Evolutionary conservation across 2,888 invertebrate genomes (phyloP).

Genomic region (Agrotis puta): DNA sequence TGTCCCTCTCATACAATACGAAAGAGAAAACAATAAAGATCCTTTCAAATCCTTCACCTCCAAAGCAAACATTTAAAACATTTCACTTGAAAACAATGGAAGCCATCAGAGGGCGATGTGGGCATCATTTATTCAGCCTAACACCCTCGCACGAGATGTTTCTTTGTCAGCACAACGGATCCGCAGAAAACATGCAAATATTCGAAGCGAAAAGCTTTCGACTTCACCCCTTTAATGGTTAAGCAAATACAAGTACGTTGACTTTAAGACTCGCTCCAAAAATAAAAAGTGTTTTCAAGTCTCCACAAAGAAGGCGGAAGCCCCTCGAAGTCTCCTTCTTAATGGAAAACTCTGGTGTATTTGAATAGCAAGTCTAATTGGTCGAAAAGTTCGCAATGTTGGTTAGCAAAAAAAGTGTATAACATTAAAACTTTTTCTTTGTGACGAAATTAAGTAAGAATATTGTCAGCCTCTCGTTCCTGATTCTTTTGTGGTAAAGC

Average conservation of each 20-base stretch:
- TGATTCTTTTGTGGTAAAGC: conserved; percentile 49
- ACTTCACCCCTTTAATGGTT: conserved; percentile 81
- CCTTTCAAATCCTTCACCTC: conserved; percentile 65
- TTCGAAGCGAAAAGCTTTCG: conserved; percentile 76
- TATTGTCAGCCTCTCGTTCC: conserved; percentile 50
- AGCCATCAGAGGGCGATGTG: conserved; percentile 66
- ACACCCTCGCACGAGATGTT: conserved; percentile 66
- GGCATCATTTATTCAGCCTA: conserved; percentile 70
- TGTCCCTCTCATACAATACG: conserved; percentile 49
- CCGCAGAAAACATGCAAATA: conserved; percentile 84
- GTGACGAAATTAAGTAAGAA: conserved; percentile 60
- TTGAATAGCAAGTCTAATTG: conserved; percentile 74
- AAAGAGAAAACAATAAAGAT: conserved; percentile 67
- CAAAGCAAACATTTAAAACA: conserved; percentile 66
- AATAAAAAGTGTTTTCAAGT: conserved; percentile 67
- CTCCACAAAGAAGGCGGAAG: conserved; percentile 62
- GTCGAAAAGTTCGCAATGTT: conserved; percentile 65
- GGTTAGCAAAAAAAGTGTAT: conserved; percentile 62
- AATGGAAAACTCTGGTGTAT: conserved; percentile 73
- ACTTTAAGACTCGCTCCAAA: conserved; percentile 69
- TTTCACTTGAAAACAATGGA: conserved; percentile 69
- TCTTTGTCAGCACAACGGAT: conserved; percentile 67
- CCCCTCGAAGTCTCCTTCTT: conserved; percentile 60
- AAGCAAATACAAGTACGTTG: conserved; percentile 77
- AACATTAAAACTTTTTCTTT: conserved; percentile 67